A percentile compares a stretch with the other conserved stretches of the same genome.
Evolutionary conservation across 92 coral and sea anemone species (phyloP).

Genomic region (Phymanthus crucifer): DNA sequence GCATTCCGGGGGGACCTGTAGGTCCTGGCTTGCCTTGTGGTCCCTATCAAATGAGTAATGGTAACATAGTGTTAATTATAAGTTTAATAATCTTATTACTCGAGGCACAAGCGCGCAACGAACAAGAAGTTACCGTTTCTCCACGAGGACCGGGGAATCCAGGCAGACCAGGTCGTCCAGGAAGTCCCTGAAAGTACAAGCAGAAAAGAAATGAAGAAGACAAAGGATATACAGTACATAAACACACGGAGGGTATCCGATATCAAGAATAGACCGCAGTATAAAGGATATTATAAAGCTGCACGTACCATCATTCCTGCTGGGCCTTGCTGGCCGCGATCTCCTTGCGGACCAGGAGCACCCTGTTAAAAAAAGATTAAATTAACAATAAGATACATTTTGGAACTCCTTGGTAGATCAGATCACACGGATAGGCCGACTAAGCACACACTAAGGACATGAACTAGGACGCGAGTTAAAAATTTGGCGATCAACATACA

Average conservation of each 20-base stretch:
- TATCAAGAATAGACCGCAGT: no score
- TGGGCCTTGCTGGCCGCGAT: slow-evolving; percentile 70
- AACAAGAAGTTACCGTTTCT: slow-evolving; percentile 60
- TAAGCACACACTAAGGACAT: no score
- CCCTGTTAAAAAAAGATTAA: slow-evolving; percentile 47
- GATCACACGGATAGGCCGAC: no score
- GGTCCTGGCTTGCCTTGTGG: slow-evolving; percentile 79
- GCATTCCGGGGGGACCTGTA: slow-evolving; percentile 77
- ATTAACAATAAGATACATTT: neutral
- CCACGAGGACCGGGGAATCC: slow-evolving; percentile 90
- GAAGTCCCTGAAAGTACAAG: slow-evolving; percentile 55
- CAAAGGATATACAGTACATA: no score
- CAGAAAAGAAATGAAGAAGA: neutral
- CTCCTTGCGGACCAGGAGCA: slow-evolving; percentile 88
- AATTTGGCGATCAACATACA: no score
- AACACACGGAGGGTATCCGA: no score
- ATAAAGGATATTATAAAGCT: no score
- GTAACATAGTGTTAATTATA: no score
- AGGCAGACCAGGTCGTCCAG: slow-evolving; percentile 82
- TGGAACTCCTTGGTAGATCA: no score
- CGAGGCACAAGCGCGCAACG: no score
- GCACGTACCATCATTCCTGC: slow-evolving; percentile 81
- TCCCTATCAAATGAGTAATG: slow-evolving; percentile 43
- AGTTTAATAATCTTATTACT: no score
- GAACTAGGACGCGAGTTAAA: no score